Percentiles rank a stretch among this genome's conserved stretches.
phyloP scores from a whole-genome alignment of 2,113 vertebrate species.

The Scomber colias region DNA sequence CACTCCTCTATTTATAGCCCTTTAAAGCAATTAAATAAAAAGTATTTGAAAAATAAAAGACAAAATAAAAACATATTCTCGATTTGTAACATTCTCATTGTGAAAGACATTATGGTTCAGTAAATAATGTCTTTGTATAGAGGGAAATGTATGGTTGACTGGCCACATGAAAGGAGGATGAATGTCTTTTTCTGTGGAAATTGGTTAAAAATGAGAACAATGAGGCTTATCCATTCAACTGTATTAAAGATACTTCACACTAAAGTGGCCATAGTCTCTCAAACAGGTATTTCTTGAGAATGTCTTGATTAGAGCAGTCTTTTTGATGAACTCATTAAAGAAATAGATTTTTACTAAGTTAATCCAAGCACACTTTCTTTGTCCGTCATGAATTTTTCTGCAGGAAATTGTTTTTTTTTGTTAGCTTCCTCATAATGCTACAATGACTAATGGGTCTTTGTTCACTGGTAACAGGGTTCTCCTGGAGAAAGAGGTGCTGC shows the following conservation, averaged over 20 bases:
- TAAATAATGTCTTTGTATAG: neutral
- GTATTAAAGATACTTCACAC: neutral
- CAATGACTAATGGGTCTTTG: slow-evolving; percentile 29
- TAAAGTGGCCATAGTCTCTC: neutral
- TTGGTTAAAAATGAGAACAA: neutral
- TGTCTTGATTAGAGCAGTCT: neutral
- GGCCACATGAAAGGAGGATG: neutral
- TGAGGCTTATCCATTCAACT: neutral
- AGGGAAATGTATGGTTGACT: neutral
- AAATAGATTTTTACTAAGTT: neutral
- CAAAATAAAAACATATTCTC: neutral
- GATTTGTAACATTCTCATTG: neutral
- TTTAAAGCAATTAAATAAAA: neutral
- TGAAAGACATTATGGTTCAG: neutral
- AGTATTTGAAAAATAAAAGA: neutral
- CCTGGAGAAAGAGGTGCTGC: slow-evolving; percentile 94
- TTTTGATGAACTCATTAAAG: neutral
- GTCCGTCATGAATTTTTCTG: slow-evolving; percentile 1
- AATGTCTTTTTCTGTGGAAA: neutral
- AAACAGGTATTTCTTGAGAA: neutral
- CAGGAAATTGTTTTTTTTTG: slow-evolving; percentile 1
- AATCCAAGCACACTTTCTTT: neutral
- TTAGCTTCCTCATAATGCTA: neutral
- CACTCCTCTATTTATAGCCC: neutral
- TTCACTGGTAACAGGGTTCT: slow-evolving; percentile 88